Base-by-base conservation (phyloP, 2,888 invertebrate genomes). In the Leptopilina drosophilae region DNA sequence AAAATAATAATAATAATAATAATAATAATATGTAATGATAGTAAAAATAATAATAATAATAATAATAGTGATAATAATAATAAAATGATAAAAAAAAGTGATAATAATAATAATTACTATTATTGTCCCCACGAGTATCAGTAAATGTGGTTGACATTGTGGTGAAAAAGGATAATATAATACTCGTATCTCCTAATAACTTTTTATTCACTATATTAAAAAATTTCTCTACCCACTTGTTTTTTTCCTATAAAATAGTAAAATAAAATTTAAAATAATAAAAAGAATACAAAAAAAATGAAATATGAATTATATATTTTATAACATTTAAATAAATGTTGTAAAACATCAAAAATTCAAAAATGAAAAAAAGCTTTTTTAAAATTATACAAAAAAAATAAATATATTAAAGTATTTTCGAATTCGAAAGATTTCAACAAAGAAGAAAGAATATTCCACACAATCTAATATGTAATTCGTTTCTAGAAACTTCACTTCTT, bases 121-220 rank as follows among this genome's bases (percentile, higher is more conserved):
- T 3, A 69, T 69, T 49, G 49, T 49, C 49, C 49, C 49, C 67
- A 69, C 67, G 67, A 26, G 67, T 69, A 69, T 53, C 67, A 53
- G 49, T 53, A 69, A 69, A 69, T 69, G 67, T 26, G 49, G 67
- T 26, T 20, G 12, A 20, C 15, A 20, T 46, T 69, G 20, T 20
- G 62, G 62, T 62, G 62, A 20, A 59, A 59, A 59, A 59, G 59
- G 59, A 59, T 59, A 56, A 59, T 15, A 59, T 59, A 59, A 59
- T 59, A 62, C 62, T 6, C 11, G 49, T 49, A 49, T 49, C 12
- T 49, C 11, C 49, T 49, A 49, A 49, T 49, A 49, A 49, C 12
- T 49, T 49, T 49, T 49, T 49, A 49, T 49, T 3, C 2, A 49
- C 6, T 59, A n/a, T n/a, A 33, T 33, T 20, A 59, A 59, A 59